phyloP scores from a whole-genome alignment of 2,113 vertebrate genomes.

The Cyanoramphus novaezelandiae region DNA sequence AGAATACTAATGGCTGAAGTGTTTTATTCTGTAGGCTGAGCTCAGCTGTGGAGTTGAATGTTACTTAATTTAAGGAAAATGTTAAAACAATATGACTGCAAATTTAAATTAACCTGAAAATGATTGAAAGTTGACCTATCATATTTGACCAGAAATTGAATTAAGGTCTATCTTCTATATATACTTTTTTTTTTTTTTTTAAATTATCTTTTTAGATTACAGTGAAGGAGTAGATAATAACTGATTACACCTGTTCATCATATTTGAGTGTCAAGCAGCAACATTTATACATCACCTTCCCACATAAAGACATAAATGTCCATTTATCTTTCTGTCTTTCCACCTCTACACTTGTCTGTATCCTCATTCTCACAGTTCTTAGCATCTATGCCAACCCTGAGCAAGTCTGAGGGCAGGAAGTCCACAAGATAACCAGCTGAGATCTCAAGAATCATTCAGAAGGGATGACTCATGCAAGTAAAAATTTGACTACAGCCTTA shows the following conservation, averaged over 20 bases:
- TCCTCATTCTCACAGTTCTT: neutral
- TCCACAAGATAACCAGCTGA: neutral
- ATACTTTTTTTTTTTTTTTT: no score
- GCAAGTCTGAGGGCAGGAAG: neutral
- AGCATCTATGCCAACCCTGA: neutral
- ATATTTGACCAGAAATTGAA: neutral
- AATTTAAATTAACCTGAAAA: neutral
- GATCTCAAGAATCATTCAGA: neutral
- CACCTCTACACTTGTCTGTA: neutral
- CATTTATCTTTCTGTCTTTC: neutral
- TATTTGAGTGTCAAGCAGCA: neutral
- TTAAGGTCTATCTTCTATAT: neutral
- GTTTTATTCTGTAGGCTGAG: neutral
- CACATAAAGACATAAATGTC: neutral
- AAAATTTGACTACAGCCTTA: neutral
- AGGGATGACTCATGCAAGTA: neutral
- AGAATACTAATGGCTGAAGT: neutral
- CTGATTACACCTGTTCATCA: neutral
- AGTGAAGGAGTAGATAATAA: neutral
- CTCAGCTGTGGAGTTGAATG: neutral
- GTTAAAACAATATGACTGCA: neutral
- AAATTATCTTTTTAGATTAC: neutral
- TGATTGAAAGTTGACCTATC: neutral
- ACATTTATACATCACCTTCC: neutral
- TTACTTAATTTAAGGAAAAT: neutral